Conservation (phyloP, 2,888 invertebrate species). For the Nymphalis urticae region DNA sequence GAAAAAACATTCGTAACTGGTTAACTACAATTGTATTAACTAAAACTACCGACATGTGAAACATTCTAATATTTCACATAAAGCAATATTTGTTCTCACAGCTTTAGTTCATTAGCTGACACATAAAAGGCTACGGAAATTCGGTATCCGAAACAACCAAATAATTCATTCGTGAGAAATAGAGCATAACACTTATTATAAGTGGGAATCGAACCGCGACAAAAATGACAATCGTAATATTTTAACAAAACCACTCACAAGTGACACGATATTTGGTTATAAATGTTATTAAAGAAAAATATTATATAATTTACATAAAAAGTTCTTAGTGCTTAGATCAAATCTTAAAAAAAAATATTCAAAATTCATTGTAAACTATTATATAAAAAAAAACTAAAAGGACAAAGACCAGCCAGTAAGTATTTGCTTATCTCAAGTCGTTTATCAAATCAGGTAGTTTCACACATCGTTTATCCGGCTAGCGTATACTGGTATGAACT, state of each 20-base stretch:
- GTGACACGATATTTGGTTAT: too few relatives aligned
- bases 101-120: background rate
- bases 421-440: background rate
- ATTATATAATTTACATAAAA: too few relatives aligned
- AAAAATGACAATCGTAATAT: background rate
- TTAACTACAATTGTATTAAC: too few relatives aligned
- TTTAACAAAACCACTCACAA: too few relatives aligned
- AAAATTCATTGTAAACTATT: too few relatives aligned
- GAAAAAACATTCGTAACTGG: too few relatives aligned
- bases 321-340: too few relatives aligned
- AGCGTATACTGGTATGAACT: constrained; percentile 26
- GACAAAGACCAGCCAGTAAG: background rate
- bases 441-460: constrained; percentile 9
- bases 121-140: background rate
- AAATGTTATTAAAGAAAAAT: too few relatives aligned
- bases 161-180: background rate
- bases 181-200: background rate
- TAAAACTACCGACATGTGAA: too few relatives aligned
- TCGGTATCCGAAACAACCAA: background rate
- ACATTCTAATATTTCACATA: background rate
- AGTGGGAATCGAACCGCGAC: background rate
- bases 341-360: too few relatives aligned
- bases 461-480: constrained; percentile 13
- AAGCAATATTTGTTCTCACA: background rate
- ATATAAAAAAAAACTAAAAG: too few relatives aligned